Evolutionary conservation across 30 jellyfish, hydroid and myxozoan species (phyloP).

Genomic region (Turritopsis dohrnii): DNA sequence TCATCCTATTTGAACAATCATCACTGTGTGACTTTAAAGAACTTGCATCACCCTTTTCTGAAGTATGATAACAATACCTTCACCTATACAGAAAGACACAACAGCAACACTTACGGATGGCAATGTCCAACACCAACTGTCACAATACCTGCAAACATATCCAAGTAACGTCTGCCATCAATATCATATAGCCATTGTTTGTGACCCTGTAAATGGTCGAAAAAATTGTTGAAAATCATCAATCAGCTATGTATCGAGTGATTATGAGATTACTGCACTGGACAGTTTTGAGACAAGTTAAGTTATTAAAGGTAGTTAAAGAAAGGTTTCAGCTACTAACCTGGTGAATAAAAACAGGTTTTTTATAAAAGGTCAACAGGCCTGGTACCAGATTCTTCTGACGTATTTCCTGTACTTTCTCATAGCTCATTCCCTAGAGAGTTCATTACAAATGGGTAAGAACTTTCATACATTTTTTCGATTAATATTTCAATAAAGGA

Average conservation of each 20-base stretch:
- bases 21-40: too few species aligned
- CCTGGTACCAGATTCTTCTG: slow-evolving; percentile 60
- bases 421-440: slow-evolving; percentile 66
- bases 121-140: slow-evolving; percentile 97
- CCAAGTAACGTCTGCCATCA: slow-evolving; percentile 83
- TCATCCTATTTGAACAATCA: too few species aligned
- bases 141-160: slow-evolving; percentile 95
- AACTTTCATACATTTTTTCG: not conserved
- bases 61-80: too few species aligned
- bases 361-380: slow-evolving; percentile 70
- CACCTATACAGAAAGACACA: not conserved
- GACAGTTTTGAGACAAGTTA: too few species aligned
- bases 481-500: too few species aligned
- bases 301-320: not conserved
- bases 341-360: slow-evolving; percentile 70
- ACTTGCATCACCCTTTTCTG: too few species aligned
- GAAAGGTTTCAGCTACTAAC: slow-evolving; percentile 17
- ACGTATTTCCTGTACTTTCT: slow-evolving; percentile 46
- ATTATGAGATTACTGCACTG: too few species aligned
- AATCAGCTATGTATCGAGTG: not conserved
- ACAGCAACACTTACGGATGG: slow-evolving; percentile 71
- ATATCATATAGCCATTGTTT: slow-evolving; percentile 91
- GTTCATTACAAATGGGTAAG: not conserved
- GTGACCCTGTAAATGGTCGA: slow-evolving; percentile 61
- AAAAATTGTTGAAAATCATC: not conserved